These are phyloP conservation scores for Mythimna lalbum DNA, from an alignment of 2,888 invertebrate genomes.

Conservation along the genomic window DNA sequence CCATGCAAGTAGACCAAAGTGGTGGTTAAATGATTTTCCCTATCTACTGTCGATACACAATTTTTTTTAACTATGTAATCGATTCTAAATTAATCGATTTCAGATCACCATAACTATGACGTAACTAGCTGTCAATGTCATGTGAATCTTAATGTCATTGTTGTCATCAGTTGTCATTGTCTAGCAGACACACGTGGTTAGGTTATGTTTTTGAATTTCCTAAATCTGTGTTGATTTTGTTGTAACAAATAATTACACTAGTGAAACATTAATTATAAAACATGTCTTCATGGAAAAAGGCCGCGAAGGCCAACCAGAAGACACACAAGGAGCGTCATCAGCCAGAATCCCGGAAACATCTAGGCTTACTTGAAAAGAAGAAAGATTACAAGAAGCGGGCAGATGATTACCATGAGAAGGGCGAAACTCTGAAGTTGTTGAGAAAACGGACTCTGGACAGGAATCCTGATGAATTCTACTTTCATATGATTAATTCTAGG, in stretches of 20 bases:
- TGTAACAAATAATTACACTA: neutral
- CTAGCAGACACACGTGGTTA: slow-evolving; percentile 30
- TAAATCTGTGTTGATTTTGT: slow-evolving; percentile 18
- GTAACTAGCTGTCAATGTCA: too few species aligned
- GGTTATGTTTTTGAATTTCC: slow-evolving; percentile 17
- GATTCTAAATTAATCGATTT: too few species aligned
- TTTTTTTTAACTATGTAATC: too few species aligned
- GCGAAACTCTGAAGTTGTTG: slow-evolving; percentile 95
- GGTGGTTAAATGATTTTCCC: too few species aligned
- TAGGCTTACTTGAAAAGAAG: slow-evolving; percentile 96
- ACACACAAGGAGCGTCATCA: slow-evolving; percentile 96
- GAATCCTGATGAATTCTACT: slow-evolving; percentile 99
- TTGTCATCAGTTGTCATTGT: neutral
- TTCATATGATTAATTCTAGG: slow-evolving; percentile 98
- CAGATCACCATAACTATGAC: too few species aligned
- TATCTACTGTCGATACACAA: too few species aligned
- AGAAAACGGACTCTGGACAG: slow-evolving; percentile 96
- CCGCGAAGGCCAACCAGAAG: slow-evolving; percentile 95
- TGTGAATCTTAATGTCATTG: slow-evolving; percentile 12
- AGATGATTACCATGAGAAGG: slow-evolving; percentile 95
- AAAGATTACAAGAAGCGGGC: slow-evolving; percentile 96
- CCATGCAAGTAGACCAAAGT: too few species aligned
- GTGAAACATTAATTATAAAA: slow-evolving; percentile 27
- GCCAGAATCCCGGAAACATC: slow-evolving; percentile 93
- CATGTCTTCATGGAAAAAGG: slow-evolving; percentile 98